Evolutionary conservation across 2,797 vertebrate species (phyloP), one percentile per base, ranked within the genome.

Genomic region (Alfaro cultratus): DNA sequence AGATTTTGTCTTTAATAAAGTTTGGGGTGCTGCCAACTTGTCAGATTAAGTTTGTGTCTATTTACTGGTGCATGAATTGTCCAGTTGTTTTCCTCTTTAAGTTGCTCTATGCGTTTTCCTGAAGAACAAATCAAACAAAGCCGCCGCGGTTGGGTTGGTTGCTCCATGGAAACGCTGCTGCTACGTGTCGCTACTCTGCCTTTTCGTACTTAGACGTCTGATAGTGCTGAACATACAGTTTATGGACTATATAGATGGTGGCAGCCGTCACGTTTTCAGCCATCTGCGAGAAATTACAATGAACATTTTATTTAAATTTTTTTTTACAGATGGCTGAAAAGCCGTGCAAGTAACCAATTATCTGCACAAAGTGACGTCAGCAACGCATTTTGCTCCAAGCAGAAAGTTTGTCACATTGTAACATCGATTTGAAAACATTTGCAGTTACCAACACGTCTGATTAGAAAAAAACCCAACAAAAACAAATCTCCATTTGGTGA

Each of bases 371-470:
- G n/a, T 64, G 39, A 13, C 62, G 43, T 76, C 5, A 46, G 73
- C 21, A 60, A 10, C 26, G 4, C 15, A 53, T 75, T 77, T 79
- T 7, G 51, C 73, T 76, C 43, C 68, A 74, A 73, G 26, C 36
- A 75, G 36, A 71, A 8, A 5, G 21, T 43, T 15, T 43, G 39
- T 45, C 21, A 77, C 43, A 70, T 53, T 70, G 84, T 53, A 53
- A 77, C 73, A 77, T n/a, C 34, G 16, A 71, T 74, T 53, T 49
- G 16, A 64, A 78, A 82, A 46, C 31, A 1, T 81, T 43, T 77
- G 80, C 1, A 78, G 36, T 73, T 51, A 71, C 77, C 82, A 83
- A 82, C 26, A 78, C 78, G 53, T 60, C 2, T 31, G n/a, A 83
- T 62, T 43, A 75, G 78, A 53, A 9, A 16, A 47, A 47, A 16